Evolutionary conservation across 2,888 invertebrate species (phyloP).

Genomic region (Syrphus vitripennis): DNA sequence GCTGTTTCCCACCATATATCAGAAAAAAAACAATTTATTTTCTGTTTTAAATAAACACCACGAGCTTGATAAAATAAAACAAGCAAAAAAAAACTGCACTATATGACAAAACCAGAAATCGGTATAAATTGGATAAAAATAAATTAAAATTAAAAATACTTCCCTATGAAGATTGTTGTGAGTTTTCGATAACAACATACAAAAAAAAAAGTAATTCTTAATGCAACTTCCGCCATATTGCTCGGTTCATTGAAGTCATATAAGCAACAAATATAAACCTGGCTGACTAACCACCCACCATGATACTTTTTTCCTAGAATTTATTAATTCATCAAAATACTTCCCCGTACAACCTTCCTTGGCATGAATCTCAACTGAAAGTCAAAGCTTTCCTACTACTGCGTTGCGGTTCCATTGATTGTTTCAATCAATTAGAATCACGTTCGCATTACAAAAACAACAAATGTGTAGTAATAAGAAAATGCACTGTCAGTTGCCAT

Average conservation of each 20-base stretch:
- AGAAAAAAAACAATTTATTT: background rate
- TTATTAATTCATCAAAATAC: conserved; percentile 31
- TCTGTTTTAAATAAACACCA: background rate
- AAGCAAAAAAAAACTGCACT: background rate
- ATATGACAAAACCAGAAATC: conserved; percentile 8
- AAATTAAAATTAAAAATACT: conserved; percentile 17
- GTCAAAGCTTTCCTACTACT: background rate
- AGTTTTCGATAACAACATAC: background rate
- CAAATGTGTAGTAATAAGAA: background rate
- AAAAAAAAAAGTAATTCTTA: background rate
- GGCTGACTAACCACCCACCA: conserved; percentile 42
- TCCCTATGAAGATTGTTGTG: conserved; percentile 4
- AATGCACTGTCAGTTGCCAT: background rate
- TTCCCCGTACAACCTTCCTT: background rate
- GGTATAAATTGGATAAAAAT: conserved; percentile 40
- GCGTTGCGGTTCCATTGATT: conserved; percentile 49
- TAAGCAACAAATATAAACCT: conserved; percentile 32
- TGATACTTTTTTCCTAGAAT: conserved; percentile 55
- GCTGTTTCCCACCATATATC: background rate
- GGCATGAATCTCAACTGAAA: background rate
- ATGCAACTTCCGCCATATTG: conserved; percentile 56
- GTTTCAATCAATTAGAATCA: conserved; percentile 63
- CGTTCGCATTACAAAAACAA: conserved; percentile 48
- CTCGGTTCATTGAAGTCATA: conserved; percentile 20
- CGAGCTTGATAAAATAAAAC: background rate